These are phyloP conservation scores for Polia nebulosa DNA, from an alignment of 2,888 invertebrate genomes.

Conservation along the genomic window DNA sequence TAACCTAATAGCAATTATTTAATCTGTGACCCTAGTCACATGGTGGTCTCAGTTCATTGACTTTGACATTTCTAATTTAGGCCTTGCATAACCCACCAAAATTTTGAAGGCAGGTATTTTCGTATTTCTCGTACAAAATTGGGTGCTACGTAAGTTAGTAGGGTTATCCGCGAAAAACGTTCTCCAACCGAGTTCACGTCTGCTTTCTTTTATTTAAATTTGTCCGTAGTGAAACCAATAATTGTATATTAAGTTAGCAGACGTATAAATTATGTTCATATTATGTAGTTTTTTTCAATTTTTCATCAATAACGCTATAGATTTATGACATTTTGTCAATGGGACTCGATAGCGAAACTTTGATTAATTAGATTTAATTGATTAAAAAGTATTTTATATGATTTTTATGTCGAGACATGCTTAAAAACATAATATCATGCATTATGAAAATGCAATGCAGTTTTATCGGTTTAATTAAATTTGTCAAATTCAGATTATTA, in stretches of 20 bases:
- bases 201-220: constrained; percentile 82
- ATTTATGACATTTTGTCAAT: constrained; percentile 48
- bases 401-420: constrained; percentile 9
- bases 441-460: constrained; percentile 28
- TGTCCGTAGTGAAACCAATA: constrained; percentile 75
- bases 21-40: constrained; percentile 68
- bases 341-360: constrained; percentile 36
- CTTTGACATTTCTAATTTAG: constrained; percentile 80
- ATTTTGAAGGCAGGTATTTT: constrained; percentile 48
- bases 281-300: constrained; percentile 51
- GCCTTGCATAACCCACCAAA: constrained; percentile 66
- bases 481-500: constrained; percentile 14
- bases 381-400: constrained; percentile 18
- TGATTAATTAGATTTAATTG: constrained; percentile 33
- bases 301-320: constrained; percentile 47
- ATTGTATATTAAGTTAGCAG: constrained; percentile 72
- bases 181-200: constrained; percentile 66
- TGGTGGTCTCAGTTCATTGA: constrained; percentile 72
- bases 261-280: constrained; percentile 70
- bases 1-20: constrained; percentile 64
- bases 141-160: constrained; percentile 60
- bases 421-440: constrained; percentile 9
- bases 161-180: constrained; percentile 69
- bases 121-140: constrained; percentile 47
- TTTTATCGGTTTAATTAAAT: constrained; percentile 5